Evolutionary conservation across 2,888 invertebrate genomes (phyloP), one percentile per base, ranked within the genome.

Genomic region (Acanthosoma haemorrhoidale): DNA sequence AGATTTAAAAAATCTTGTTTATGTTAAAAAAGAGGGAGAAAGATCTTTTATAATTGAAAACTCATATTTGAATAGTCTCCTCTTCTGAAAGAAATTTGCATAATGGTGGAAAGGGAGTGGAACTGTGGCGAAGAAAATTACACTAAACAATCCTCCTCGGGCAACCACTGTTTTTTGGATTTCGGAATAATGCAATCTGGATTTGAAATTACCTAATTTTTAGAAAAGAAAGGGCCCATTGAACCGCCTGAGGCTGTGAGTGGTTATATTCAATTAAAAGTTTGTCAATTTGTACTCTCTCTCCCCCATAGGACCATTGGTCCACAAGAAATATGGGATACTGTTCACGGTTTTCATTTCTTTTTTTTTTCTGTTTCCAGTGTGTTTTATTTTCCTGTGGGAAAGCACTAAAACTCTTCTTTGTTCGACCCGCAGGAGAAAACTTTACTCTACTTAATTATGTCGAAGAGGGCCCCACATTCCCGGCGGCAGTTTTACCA

Each of bases 241-340:
- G 31, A 29, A 18, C 59, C 8, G 16, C 18, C 25, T 13, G 32
- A 31, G 8, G 34, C 59, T 34, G n/a, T 59, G 32, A 32, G 59
- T 59, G 8, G 59, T 59, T 59, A 59, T 59, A 29, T 59, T 59
- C 59, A 59, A 59, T 59, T 59, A 59, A 59, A 59, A 59, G 59
- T 59, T 59, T 59, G 59, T 59, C 59, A 59, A 59, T 59, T 59
- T 59, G 59, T 59, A 59, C 59, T 32, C 34, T 4, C 59, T 16
- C 34, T 32, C 59, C 34, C 8, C 59, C n/a, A 59, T 16, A 32
- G 59, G 59, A 59, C 15, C 34, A 32, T 31, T 34, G 29, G 59
- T 6, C 32, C 32, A 34, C 15, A 34, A 59, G 59, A 59, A 59
- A 59, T 59, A 59, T 59, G 59, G 59, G 59, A 59, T 59, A 59